Conservation (phyloP, 2,113 vertebrate species). For the Proterorhinus semilunaris region DNA sequence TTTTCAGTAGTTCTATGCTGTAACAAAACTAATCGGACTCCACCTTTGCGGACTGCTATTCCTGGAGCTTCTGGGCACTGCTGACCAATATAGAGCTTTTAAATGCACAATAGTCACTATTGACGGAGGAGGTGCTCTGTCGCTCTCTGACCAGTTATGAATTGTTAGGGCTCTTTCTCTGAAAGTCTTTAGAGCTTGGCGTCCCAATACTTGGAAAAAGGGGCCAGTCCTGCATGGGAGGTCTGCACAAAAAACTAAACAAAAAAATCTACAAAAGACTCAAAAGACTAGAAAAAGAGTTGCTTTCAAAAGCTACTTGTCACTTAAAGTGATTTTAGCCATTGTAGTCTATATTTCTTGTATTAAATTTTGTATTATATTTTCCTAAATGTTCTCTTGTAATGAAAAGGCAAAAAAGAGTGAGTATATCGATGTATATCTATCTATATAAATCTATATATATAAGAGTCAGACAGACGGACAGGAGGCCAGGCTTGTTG, state of each 20-base stretch:
- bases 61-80: constrained; percentile 36
- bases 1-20: constrained; percentile 36
- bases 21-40: constrained; percentile 24
- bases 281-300: constrained; percentile 42
- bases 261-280: constrained; percentile 48
- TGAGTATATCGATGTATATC: constrained; percentile 59
- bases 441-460: constrained; percentile 25
- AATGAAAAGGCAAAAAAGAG: constrained; percentile 72
- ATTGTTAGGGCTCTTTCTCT: constrained; percentile 66
- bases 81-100: constrained; percentile 28
- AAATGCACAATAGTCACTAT: constrained; percentile 58
- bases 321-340: constrained; percentile 79
- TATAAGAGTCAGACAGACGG: constrained; percentile 53
- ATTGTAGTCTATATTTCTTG: constrained; percentile 89
- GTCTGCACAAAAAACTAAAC: constrained; percentile 60
- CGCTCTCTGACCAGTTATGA: constrained; percentile 53
- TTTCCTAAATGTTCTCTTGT: constrained; percentile 93
- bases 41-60: constrained; percentile 30
- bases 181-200: constrained; percentile 81
- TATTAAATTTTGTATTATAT: constrained; percentile 98
- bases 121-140: constrained; percentile 58
- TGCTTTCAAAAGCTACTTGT: constrained; percentile 73
- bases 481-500: constrained; percentile 75
- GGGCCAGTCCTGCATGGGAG: constrained; percentile 72
- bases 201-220: constrained; percentile 67